Base-by-base conservation (phyloP, 2,888 invertebrate species). In the Dynastes tityus region DNA sequence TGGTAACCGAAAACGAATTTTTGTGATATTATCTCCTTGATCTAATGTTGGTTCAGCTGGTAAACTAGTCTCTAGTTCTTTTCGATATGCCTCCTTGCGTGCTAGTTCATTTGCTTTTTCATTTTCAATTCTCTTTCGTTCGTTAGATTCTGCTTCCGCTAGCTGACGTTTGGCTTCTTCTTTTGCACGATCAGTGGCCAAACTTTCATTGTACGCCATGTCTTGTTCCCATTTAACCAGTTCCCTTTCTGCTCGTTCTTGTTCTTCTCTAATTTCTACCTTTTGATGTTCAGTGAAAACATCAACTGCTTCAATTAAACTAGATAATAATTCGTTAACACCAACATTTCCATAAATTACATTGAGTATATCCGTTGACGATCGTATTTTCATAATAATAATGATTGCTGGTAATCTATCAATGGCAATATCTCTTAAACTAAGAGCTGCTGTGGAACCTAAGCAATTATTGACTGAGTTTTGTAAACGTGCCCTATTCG, bases 191-290 rank as follows among this genome's bases (percentile, higher is more conserved):
- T 97, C 97, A 0, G 94, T 95, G 86, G 95, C 95, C 76, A 98
- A 91, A 83, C 98, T 98, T 86, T 92, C 94, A 88, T 96, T 94
- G 89, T 97, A 98, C 0, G 98, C 98, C 88, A 94, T 93, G 90
- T 98, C 98, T 90, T 98, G 98, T 88, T 98, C 98, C 84, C 93
- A 92, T 89, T 97, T 97, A 76, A 98, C 96, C 84, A 92, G 91
- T 89, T 98, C 97, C 77, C 98, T 90, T 9, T 95, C 97, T 82
- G 96, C 95, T 78, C 98, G 90, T 88, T 98, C 97, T 79, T 95
- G 92, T 90, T 98, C 98, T 84, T 96, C 93, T 58, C 92, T 91
- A 78, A 95, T 93, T 89, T 98, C 98, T 27, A 91, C 90, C 78
- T 94, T 90, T 87, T 95, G 95, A 83, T 94, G 93, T 83, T 95